Conservation (phyloP, 2,113 vertebrate genomes). For the Grammomys dolichurus region DNA sequence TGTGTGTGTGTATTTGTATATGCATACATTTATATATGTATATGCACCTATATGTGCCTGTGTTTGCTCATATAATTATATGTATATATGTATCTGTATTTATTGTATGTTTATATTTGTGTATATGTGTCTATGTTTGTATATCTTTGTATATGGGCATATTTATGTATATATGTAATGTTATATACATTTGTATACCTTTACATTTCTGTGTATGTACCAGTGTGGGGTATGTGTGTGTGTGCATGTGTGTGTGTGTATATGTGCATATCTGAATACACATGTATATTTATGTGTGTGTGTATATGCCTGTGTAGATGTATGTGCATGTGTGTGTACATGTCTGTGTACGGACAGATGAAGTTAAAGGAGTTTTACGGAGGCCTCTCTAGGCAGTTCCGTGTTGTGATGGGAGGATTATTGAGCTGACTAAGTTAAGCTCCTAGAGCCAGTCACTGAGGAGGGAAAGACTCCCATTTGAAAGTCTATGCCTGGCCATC, state of each 20-base stretch:
- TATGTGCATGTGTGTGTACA: not conserved
- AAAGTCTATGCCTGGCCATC: not conserved
- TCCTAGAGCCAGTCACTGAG: not conserved
- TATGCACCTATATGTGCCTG: not conserved
- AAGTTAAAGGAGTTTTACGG: not conserved
- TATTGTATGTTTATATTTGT: not conserved
- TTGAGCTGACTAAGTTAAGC: not conserved
- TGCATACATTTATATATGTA: not conserved
- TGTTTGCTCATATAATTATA: not conserved
- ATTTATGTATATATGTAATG: not conserved
- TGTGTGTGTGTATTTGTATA: not conserved
- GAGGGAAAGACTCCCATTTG: not conserved
- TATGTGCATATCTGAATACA: rapidly evolving
- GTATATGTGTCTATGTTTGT: rapidly evolving
- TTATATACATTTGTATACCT: not conserved
- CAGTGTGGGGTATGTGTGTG: not conserved
- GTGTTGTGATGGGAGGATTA: not conserved
- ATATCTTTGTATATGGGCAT: not conserved
- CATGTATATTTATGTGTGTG: rapidly evolving
- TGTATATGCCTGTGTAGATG: not conserved
- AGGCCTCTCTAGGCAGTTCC: not conserved
- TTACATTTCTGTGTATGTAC: not conserved
- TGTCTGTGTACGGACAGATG: not conserved
- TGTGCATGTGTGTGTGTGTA: not conserved
- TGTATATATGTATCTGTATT: no score